Conservation (phyloP, 2,888 invertebrate species). For the Brachyopa scutellaris region DNA sequence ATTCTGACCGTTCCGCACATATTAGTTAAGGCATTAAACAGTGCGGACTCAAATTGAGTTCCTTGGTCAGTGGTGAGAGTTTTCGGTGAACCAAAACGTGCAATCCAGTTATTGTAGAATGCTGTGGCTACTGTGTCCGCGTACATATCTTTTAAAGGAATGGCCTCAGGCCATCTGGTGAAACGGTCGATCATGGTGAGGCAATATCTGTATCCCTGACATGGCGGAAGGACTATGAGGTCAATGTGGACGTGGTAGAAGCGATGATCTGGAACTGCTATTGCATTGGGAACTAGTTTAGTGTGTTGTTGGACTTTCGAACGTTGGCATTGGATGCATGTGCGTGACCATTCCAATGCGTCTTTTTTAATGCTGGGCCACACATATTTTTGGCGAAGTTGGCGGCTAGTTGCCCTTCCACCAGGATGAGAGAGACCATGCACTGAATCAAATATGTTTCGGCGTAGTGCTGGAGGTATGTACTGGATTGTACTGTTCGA, state of each 20-base stretch:
- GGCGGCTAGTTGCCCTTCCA: too few species aligned
- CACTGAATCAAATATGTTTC: too few species aligned
- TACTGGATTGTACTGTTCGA: too few species aligned
- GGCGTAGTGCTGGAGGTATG: too few species aligned
- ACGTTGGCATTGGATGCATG: constrained; percentile 22
- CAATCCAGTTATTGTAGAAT: constrained; percentile 40
- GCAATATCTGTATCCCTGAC: constrained; percentile 3
- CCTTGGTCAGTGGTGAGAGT: constrained; percentile 53
- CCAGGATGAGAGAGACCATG: too few species aligned
- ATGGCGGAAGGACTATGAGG: constrained; percentile 12
- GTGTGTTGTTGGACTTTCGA: constrained; percentile 70
- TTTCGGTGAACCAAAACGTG: constrained; percentile 37
- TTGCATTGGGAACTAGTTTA: constrained; percentile 35
- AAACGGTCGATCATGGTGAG: not conserved
- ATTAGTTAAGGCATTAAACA: too few species aligned
- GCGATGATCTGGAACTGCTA: constrained; percentile 41
- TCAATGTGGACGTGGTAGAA: too few species aligned
- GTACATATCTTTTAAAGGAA: constrained; percentile 26
- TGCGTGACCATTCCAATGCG: constrained; percentile 32
- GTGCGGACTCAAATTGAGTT: constrained; percentile 49
- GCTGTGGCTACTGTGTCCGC: constrained; percentile 43
- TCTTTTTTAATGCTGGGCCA: constrained; percentile 26
- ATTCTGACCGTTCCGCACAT: too few species aligned
- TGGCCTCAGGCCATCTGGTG: constrained; percentile 24
- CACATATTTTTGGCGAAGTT: too few species aligned